Conservation (phyloP, 2,113 vertebrate genomes). For the Gulo gulo region DNA sequence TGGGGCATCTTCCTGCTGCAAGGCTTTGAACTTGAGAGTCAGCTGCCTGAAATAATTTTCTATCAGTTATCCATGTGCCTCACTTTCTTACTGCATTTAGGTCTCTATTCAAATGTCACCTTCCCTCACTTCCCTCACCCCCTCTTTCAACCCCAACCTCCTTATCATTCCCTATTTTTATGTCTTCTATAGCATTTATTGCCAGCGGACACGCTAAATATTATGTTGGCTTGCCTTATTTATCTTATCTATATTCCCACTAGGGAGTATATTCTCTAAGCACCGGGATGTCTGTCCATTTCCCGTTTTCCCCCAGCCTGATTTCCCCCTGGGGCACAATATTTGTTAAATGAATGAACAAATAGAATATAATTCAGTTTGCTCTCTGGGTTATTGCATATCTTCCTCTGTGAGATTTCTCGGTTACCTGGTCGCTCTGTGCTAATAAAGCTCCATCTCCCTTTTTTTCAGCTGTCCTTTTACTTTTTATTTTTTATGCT, state of each 20-base stretch:
- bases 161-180: not conserved
- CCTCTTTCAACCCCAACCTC: not conserved
- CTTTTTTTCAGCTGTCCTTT: not conserved
- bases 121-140: not conserved
- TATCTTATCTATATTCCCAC: not conserved
- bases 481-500: not conserved
- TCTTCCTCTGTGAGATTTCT: not conserved
- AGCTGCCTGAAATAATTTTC: not conserved
- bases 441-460: not conserved
- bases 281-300: not conserved
- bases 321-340: not conserved
- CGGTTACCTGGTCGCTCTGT: not conserved
- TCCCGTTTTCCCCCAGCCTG: not conserved
- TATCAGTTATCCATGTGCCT: not conserved
- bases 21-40: not conserved
- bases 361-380: not conserved
- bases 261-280: not conserved
- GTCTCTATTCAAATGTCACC: not conserved
- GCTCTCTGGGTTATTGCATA: not conserved
- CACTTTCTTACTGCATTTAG: not conserved
- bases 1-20: fast-evolving
- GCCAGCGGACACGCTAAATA: not conserved
- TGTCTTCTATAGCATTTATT: not conserved
- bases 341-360: not conserved
- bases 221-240: not conserved